Conservation (phyloP, 1,140 invertebrate species). For the Palaemon carinicauda region DNA sequence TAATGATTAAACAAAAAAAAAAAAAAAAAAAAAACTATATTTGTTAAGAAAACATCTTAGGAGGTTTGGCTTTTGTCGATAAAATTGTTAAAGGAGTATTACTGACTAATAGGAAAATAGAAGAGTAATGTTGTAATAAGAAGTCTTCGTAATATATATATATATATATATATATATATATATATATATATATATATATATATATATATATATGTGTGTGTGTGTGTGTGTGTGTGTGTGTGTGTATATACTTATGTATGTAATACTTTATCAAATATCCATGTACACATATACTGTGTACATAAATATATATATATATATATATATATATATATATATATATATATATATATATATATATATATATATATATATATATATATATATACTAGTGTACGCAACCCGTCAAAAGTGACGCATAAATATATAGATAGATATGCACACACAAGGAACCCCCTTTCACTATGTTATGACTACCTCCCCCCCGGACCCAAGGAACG, state of each 20-base stretch:
- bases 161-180: background rate
- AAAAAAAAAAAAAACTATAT: too few relatives aligned
- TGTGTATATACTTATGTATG: background rate
- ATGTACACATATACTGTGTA: background rate
- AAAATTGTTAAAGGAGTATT: too few relatives aligned
- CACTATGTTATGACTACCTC: too few relatives aligned
- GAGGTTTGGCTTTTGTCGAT: too few relatives aligned
- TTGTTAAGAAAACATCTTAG: too few relatives aligned
- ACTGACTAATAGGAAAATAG: too few relatives aligned
- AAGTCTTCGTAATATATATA: background rate
- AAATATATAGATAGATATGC: background rate
- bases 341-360: background rate
- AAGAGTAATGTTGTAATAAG: background rate
- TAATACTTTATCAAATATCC: background rate
- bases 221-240: background rate
- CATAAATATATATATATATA: background rate
- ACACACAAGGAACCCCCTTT: too few relatives aligned
- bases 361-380: slow-evolving; percentile 2
- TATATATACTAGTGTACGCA: background rate
- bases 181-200: background rate
- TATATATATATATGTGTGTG: background rate
- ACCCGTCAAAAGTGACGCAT: too few relatives aligned
- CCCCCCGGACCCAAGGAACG: too few relatives aligned
- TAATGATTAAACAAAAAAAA: too few relatives aligned
- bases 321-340: background rate